Base-by-base conservation (phyloP, 2,888 invertebrate genomes). In the Napeogenes inachia region DNA sequence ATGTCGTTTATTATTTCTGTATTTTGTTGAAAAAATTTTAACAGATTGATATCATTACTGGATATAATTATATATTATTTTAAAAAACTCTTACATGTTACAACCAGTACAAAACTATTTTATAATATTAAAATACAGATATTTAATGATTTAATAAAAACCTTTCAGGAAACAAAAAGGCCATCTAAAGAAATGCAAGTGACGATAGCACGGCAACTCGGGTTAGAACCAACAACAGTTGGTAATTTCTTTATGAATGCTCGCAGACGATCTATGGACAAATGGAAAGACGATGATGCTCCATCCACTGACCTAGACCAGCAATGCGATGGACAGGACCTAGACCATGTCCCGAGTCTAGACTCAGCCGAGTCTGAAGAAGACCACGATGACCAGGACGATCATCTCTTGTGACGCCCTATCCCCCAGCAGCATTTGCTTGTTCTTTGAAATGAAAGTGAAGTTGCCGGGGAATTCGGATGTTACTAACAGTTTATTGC, bases 211-310 rank as follows among this genome's bases (percentile, higher is more conserved):
- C 93, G 99, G 73, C 99, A 99, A 84, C 92, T 99, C 75, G 98
- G 99, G 68, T 92, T 99, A 71, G 98, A 99, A 83, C 98, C 99
- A 60, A 98, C 98, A 60, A 99, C 99, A 12, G 99, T 99, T 64
- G 99, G 99, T 57, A 99, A 99, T 87, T 99, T 99, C 93, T 99
- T 99, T 92, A 99, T 99, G 99, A 99, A 99, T 88, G 99, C 99
- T n/a, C 93, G 99, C 65, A 93, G 99, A 73, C 94, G 99, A 71
- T 97, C 97, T 3, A 97, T 97, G 96, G 99, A 99, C 89, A 99
- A 99, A 80, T 99, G 99, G 98, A 96, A 97, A 84, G 98, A 98
- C 80, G 98, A 98, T 77, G 97, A 95, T 73, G 95, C 94, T 59
- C 94, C 94, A 38, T 92, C 93, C 0, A 85, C 81, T 2, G 91